Percentiles rank a stretch among this genome's conserved stretches.
Conservation (phyloP, 2,113 vertebrate species). For the Spermophilus dauricus region DNA sequence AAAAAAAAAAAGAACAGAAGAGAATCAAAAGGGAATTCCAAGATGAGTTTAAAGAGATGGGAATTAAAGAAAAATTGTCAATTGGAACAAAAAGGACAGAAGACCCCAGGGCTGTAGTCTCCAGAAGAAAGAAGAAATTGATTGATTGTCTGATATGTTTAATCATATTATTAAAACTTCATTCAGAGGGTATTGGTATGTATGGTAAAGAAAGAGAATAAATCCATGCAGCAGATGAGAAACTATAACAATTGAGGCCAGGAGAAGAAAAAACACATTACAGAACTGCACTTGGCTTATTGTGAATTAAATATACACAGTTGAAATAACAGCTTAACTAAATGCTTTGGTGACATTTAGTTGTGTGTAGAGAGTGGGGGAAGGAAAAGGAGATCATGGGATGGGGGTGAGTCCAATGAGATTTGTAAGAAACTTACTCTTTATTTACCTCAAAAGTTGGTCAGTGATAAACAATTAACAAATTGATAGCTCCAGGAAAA, state of each 20-base stretch:
- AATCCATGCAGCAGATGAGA: neutral
- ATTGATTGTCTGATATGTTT: neutral
- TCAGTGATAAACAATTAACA: neutral
- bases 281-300: neutral
- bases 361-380: neutral
- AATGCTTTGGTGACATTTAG: neutral
- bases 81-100: neutral
- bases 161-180: neutral
- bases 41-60: neutral
- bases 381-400: neutral
- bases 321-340: neutral
- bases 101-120: neutral
- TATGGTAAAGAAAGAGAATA: neutral
- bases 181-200: neutral
- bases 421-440: neutral
- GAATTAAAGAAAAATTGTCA: neutral
- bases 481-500: neutral
- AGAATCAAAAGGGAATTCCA: neutral
- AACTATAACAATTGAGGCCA: neutral
- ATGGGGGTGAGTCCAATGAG: rapidly evolving
- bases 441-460: neutral
- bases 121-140: neutral
- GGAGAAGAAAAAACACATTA: neutral
- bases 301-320: neutral
- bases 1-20: neutral